Conservation (phyloP, 2,888 invertebrate species). For the Dryobotodes eremita region DNA sequence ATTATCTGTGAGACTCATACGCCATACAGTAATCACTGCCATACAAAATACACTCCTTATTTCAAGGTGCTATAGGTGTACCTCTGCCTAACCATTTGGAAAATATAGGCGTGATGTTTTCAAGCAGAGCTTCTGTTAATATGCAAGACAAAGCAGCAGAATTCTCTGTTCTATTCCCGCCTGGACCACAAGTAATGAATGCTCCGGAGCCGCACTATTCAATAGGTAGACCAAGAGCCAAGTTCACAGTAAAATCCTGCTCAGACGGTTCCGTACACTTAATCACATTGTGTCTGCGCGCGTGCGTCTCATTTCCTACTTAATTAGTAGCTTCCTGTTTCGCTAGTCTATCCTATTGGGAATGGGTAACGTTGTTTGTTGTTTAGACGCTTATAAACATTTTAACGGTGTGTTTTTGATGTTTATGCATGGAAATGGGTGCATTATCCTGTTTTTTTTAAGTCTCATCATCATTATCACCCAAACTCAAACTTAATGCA, state of each 20-base stretch:
- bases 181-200: conserved; percentile 20
- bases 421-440: not conserved
- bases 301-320: conserved; percentile 56
- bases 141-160: conserved; percentile 27
- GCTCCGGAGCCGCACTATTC: conserved; percentile 8
- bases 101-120: no score
- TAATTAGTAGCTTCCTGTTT: conserved; percentile 50
- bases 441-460: not conserved
- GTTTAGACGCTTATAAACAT: not conserved
- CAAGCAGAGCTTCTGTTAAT: conserved; percentile 4
- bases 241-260: conserved; percentile 54
- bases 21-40: not conserved
- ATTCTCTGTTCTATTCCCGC: not conserved
- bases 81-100: no score
- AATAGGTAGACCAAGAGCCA: conserved; percentile 23
- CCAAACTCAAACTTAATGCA: no score
- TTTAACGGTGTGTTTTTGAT: not conserved
- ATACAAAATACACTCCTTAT: not conserved
- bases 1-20: not conserved
- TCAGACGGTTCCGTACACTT: conserved; percentile 46
- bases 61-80: no score
- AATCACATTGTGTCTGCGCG: conserved; percentile 58
- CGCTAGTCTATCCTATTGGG: conserved; percentile 20
- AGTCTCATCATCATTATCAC: no score
- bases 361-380: conserved; percentile 15